phyloP scores from a whole-genome alignment of 2,797 vertebrate species.

The Sebastes baramenuke region DNA sequence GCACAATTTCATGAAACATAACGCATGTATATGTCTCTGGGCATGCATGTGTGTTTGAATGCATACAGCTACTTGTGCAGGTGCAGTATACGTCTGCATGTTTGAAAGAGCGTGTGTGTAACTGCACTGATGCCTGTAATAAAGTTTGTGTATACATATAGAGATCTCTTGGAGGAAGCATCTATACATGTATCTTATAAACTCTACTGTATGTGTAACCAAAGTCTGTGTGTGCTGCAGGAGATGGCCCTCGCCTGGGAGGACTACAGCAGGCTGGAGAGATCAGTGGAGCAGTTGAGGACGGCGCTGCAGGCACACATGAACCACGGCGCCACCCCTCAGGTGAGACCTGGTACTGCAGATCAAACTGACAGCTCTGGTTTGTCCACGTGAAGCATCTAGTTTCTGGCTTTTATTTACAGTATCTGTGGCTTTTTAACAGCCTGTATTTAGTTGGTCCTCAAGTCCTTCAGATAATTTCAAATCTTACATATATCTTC shows the following conservation, averaged over 20 bases:
- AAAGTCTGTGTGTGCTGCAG: conserved; percentile 68
- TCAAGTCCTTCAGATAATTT: background rate
- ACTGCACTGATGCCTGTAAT: background rate
- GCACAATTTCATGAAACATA: too few relatives aligned
- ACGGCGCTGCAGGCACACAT: conserved; percentile 87
- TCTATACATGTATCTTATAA: background rate
- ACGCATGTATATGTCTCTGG: background rate
- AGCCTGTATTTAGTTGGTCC: background rate
- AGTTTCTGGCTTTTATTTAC: background rate
- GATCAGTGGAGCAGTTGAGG: conserved; percentile 89
- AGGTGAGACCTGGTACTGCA: conserved; percentile 79
- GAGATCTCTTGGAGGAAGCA: background rate
- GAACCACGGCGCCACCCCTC: conserved; percentile 83
- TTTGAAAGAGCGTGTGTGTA: background rate
- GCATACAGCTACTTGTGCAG: background rate
- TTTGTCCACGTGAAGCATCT: background rate
- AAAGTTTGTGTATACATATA: background rate
- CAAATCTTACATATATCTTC: background rate
- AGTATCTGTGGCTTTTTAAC: background rate
- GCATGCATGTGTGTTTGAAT: background rate
- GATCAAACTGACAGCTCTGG: too few relatives aligned
- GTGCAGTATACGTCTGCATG: background rate
- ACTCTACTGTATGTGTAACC: background rate
- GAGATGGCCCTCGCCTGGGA: conserved; percentile 95
- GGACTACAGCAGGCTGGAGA: conserved; percentile 89